Base-by-base conservation (phyloP, 1,140 invertebrate genomes). In the Lepidurus arcticus region DNA sequence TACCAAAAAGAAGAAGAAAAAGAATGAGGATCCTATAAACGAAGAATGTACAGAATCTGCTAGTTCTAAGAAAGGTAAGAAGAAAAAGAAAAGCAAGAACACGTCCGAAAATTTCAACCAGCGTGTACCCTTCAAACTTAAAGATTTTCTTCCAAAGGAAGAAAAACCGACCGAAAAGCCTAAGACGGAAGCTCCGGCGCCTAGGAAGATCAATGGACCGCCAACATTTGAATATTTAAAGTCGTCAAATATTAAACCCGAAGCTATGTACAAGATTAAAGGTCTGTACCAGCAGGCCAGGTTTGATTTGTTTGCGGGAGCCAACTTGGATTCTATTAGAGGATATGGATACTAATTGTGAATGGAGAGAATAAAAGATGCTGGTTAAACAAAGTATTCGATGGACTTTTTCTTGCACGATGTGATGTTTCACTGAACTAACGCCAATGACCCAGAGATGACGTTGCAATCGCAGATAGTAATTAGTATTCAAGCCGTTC, bases 1-100 rank as follows among this genome's bases (percentile, higher is more conserved):
- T 43, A 24, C n/a, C 1, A 74, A 73, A 44, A 78, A 78, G 34
- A 78, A 78, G 21, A 78, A 78, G 34, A 78, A 78, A 42, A 78
- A 78, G 21, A 78, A 73, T 13, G 16, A 45, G 76, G 42, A 34
- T 44, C 76, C 16, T 16, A 16, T 13, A 9, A 65, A 65, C 16
- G 53, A 16, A 65, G 53, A 13, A 21, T 34, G 34, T 34, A 34
- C 34, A 65, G 53, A 65, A 65, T 65, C 9, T 65, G 8, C 6
- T 21, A 16, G 53, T 9, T 7, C 53, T 21, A 21, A 13, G 16
- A 65, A 65, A 65, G 53, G 53, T 65, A 65, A 65, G 53, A 65
- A 16, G 53, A 65, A 13, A 65, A 65, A 65, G 53, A 65, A 65
- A 65, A 65, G 53, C 13, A 65, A 65, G 21, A 65, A 21, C 13